Conservation (phyloP, 2,113 vertebrate genomes). For the Notarius lentiginosus region DNA sequence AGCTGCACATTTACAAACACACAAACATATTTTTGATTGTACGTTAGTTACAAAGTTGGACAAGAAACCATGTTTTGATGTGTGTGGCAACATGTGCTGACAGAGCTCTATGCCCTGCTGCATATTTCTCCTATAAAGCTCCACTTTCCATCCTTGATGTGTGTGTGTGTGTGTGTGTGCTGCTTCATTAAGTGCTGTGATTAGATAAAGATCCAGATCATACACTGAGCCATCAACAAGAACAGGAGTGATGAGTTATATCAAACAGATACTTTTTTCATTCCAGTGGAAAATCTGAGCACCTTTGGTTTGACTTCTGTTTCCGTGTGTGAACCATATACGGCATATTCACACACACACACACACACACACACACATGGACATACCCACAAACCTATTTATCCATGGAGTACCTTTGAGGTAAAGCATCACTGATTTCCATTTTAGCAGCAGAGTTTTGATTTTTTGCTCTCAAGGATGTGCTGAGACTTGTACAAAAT, state of each 20-base stretch:
- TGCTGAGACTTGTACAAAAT: neutral
- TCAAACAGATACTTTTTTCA: neutral
- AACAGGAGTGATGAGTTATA: constrained; percentile 10
- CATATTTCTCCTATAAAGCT: constrained; percentile 9
- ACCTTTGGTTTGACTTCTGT: constrained; percentile 5
- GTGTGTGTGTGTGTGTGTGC: constrained; percentile 1
- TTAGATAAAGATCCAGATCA: neutral
- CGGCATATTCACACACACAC: neutral
- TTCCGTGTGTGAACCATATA: neutral
- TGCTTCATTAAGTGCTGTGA: neutral
- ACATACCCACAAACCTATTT: neutral
- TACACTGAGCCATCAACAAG: neutral
- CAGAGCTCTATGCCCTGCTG: neutral
- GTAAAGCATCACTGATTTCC: constrained; percentile 19
- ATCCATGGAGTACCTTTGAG: neutral
- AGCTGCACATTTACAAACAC: neutral
- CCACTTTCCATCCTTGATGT: neutral
- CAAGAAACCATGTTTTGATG: neutral
- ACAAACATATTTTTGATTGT: neutral
- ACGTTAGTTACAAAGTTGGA: neutral
- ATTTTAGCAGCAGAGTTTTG: neutral
- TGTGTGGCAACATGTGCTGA: constrained; percentile 6
- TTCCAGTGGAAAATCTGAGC: constrained; percentile 24
- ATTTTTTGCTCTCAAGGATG: neutral
- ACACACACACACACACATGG: neutral